Evolutionary conservation across 2,113 vertebrate species (phyloP).

Genomic region (Phrynosoma platyrhinos): DNA sequence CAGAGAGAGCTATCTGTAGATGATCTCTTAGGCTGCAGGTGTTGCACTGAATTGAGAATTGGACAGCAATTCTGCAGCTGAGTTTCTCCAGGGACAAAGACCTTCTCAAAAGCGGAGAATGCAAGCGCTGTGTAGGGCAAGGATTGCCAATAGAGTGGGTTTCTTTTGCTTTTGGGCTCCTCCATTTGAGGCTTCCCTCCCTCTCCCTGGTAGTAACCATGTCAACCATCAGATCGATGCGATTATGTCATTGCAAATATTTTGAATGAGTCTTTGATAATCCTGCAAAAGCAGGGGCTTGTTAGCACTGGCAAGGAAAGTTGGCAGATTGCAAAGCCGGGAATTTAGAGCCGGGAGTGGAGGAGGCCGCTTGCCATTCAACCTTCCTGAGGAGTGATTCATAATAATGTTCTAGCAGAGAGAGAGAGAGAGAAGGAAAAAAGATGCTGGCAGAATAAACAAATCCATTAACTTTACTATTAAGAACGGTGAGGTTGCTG

Average conservation of each 20-base stretch:
- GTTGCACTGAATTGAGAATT: no score
- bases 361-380: conserved; percentile 4
- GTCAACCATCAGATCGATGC: conserved; percentile 19
- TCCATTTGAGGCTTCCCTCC: conserved; percentile 37
- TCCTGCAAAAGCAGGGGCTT: conserved; percentile 18
- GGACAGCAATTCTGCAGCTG: background rate
- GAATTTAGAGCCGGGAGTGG: conserved; percentile 12
- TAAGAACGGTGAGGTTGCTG: conserved; percentile 24
- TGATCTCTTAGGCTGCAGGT: background rate
- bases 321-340: no score
- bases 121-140: conserved; percentile 58
- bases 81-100: background rate
- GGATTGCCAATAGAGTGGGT: conserved; percentile 40
- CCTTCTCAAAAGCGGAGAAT: background rate
- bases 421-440: background rate
- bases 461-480: conserved; percentile 40
- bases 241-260: conserved; percentile 37
- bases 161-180: background rate
- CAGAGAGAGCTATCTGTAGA: background rate
- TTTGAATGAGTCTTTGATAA: conserved; percentile 45
- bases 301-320: background rate
- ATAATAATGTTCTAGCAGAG: conserved; percentile 12
- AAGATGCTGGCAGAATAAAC: conserved; percentile 39
- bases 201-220: background rate
- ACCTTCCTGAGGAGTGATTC: conserved; percentile 46